phyloP scores from a whole-genome alignment of 2,797 vertebrate species.

The Cuniculus paca region DNA sequence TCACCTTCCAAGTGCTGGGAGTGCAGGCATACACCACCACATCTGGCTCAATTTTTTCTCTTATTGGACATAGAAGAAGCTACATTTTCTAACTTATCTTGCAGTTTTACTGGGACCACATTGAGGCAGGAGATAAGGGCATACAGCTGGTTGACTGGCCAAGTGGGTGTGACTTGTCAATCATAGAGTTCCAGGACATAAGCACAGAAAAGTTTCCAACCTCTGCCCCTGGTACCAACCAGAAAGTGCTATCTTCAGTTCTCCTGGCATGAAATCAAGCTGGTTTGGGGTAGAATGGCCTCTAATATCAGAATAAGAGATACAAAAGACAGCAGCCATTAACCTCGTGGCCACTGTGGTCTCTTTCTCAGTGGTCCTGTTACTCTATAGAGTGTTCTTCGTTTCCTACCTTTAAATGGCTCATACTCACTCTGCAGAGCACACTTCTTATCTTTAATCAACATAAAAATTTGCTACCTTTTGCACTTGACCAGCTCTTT shows the following conservation, averaged over 20 bases:
- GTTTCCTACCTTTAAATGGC: not conserved
- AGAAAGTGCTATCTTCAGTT: not conserved
- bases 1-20: too few species aligned
- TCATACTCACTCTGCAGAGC: not conserved
- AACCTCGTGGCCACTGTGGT: not conserved
- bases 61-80: not conserved
- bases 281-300: not conserved
- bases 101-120: not conserved
- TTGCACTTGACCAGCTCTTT: not conserved
- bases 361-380: not conserved
- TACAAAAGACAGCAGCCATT: not conserved
- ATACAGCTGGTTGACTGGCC: not conserved
- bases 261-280: not conserved
- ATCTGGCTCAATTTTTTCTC: not conserved
- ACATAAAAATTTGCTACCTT: not conserved
- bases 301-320: not conserved
- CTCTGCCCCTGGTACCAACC: not conserved
- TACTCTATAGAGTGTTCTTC: not conserved
- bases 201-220: not conserved
- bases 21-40: too few species aligned
- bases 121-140: not conserved
- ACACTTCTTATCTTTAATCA: not conserved
- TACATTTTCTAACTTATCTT: constrained; percentile 33
- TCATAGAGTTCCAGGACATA: not conserved
- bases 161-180: not conserved